Base-by-base conservation (phyloP, 2,797 vertebrate species). In the Pantherophis alleghaniensis region DNA sequence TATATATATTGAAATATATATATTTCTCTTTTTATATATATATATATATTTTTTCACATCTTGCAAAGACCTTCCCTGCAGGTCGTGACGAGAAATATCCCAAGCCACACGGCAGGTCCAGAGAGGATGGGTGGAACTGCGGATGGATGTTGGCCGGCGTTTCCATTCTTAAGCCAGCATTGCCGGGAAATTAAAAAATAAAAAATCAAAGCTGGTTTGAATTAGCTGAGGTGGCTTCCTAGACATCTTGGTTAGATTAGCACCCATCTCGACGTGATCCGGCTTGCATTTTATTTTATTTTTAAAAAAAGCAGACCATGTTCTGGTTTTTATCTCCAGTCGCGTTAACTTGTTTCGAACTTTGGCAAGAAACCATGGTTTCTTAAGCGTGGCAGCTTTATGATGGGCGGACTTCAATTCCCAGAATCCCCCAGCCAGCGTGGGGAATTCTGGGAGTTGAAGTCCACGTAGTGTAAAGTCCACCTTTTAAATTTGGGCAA, bases 171-270 rank as follows among this genome's bases (percentile, higher is more conserved):
- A n/a, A n/a, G 83, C 13, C 63, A 56, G 26, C n/a, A 6, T 63
- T 79, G 12, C 61, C 4, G 32, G 92, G 86, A 89, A 90, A 90
- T 88, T 32, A 2, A 92, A 47, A 61, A 74, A 20, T 32, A 51
- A 51, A 5, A 51, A 51, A 51, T 51, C 1, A 51, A 56, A 86
- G 60, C 59, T 95, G 92, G 24, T 95, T 91, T 95, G 94, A 94
- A 92, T 92, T 94, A 94, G 91, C 89, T 42, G 20, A 74, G 14
- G 20, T 93, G 91, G 90, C 89, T 93, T 90, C 90, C 90, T 37
- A 91, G 87, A 95, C 96, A 53, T 14, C 74, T 94, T 66, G 22
- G 83, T 92, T 95, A 95, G 95, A 91, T 95, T 96, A 96, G 95
- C 91, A n/a, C 95, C 94, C 91, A 90, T 95, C 88, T 94, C 42